Base-by-base conservation (phyloP, 2,797 vertebrate genomes). In the Hybognathus amarus region DNA sequence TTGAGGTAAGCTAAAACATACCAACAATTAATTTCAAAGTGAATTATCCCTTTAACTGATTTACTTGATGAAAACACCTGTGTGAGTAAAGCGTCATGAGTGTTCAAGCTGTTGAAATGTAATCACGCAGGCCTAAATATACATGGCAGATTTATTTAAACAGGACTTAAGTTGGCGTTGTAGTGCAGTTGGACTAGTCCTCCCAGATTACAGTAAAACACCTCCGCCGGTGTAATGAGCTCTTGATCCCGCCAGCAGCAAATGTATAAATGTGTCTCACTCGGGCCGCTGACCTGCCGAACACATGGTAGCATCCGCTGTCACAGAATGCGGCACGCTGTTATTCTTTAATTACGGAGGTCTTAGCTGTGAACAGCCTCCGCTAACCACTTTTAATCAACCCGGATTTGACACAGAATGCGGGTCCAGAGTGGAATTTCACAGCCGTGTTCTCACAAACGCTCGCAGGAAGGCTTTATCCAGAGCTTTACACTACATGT, bases 291-390 rank as follows among this genome's bases (percentile, higher is more conserved):
- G 93, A 91, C 93, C 94, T 88, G 87, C 92, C 89, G 91, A 95
- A 90, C 94, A 94, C 94, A 94, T 92, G 94, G 94, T 92, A 90
- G 92, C 93, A 91, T 95, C 94, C 94, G 94, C 93, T 90, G 73
- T 81, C 89, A 85, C 91, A 87, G 93, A 94, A 92, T 89, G 92
- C 69, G 78, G 89, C 95, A 85, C 89, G 91, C 94, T 95, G 94
- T 94, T 96, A 93, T 92, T 92, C 94, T 95, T 95, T 96, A 95
- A 96, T 96, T 95, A 94, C 91, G 93, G 92, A 90, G 92, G 94
- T 89, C 91, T 83, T 89, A 92, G 90, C 93, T 89, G 80, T 82
- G 90, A 86, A 85, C 91, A 90, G 90, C 91, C 93, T 94, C 90
- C 86, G 92, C 90, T 93, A 93, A 77, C 93, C 79, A 87, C 92